Evolutionary conservation across 92 coral and sea anemone species (phyloP).

Genomic region (Virgularia gustaviana): DNA sequence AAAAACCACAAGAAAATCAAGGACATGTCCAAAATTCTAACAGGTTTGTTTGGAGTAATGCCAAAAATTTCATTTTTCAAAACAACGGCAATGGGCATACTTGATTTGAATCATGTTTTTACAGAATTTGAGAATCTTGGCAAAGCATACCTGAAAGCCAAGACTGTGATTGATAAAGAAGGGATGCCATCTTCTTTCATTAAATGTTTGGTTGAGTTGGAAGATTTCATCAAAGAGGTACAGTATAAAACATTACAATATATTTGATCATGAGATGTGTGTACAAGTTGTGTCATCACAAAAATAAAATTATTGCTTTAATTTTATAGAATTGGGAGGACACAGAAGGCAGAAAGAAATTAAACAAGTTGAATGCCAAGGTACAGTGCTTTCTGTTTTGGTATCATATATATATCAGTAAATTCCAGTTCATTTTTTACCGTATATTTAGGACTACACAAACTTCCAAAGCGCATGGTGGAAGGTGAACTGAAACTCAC

Average conservation of each 20-base stretch:
- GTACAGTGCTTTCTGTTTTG: too few relatives aligned
- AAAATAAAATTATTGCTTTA: neutral
- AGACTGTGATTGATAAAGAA: conserved; percentile 83
- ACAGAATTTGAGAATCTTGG: conserved; percentile 97
- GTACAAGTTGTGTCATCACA: neutral
- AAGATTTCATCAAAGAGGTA: conserved; percentile 96
- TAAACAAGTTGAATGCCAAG: conserved; percentile 88
- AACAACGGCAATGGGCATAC: neutral
- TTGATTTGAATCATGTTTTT: too few relatives aligned
- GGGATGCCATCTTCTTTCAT: conserved; percentile 88
- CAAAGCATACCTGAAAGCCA: conserved; percentile 82
- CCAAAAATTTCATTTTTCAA: neutral
- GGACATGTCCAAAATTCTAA: conserved; percentile 83
- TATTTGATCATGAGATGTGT: neutral
- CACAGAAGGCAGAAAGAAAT: conserved; percentile 88
- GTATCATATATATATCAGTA: too few relatives aligned
- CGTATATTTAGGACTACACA: too few relatives aligned
- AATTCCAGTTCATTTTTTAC: too few relatives aligned
- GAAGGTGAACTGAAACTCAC: neutral
- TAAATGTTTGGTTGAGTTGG: conserved; percentile 74
- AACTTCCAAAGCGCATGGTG: too few relatives aligned
- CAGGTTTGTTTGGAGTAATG: conserved; percentile 46
- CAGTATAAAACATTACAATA: neutral
- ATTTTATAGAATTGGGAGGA: conserved; percentile 88
- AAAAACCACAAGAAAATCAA: conserved; percentile 95